Percentiles rank a stretch among this genome's conserved stretches.
These are phyloP conservation scores for Oncopodura yosiiana DNA, from an alignment of 1,140 invertebrate genomes.

Conservation along the genomic window DNA sequence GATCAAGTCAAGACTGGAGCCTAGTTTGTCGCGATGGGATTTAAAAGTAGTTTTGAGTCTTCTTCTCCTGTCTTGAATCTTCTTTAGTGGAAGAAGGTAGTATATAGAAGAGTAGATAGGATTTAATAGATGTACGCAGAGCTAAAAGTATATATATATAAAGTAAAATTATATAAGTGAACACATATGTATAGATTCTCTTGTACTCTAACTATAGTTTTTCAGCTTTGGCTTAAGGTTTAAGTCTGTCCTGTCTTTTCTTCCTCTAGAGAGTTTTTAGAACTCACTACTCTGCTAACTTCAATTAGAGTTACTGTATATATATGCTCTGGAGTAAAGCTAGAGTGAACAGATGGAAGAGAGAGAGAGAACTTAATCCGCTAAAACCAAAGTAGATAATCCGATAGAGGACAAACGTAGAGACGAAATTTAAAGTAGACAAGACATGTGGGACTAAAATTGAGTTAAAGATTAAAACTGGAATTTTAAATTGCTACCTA, in stretches of 20 bases:
- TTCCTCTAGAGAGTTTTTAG: neutral
- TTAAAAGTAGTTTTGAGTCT: too few relatives aligned
- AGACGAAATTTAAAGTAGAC: neutral
- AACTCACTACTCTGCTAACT: neutral
- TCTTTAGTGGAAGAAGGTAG: too few relatives aligned
- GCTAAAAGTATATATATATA: too few relatives aligned
- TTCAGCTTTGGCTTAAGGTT: neutral
- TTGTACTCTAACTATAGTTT: neutral
- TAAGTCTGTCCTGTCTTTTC: conserved; percentile 1
- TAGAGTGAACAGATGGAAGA: neutral
- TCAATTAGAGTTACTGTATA: neutral
- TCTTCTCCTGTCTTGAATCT: too few relatives aligned
- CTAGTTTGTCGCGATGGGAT: neutral
- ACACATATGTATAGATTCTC: neutral
- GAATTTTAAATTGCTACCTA: conserved; percentile 9
- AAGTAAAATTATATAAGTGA: too few relatives aligned
- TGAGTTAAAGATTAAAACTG: neutral
- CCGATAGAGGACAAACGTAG: conserved; percentile 5
- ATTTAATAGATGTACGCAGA: too few relatives aligned
- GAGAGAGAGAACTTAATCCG: conserved; percentile 10
- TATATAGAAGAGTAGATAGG: too few relatives aligned
- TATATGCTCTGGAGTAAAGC: neutral
- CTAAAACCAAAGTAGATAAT: conserved; percentile 21
- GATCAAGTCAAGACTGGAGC: too few relatives aligned
- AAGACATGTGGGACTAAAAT: neutral